Base-by-base conservation (phyloP, 2,797 vertebrate species). In the Chiropotes sagulatus region DNA sequence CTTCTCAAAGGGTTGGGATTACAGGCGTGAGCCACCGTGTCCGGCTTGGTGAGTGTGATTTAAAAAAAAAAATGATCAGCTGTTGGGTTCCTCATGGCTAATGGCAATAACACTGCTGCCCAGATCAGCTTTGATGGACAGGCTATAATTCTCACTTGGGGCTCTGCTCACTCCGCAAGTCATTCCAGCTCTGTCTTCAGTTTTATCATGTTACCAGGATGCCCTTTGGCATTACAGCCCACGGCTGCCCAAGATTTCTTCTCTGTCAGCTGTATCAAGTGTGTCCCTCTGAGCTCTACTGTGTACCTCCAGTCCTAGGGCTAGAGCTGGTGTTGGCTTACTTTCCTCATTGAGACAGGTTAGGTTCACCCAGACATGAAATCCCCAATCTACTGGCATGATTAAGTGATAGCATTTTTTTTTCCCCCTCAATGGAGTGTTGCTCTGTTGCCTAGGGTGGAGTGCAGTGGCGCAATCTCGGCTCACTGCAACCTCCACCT, bases 361-460 rank as follows among this genome's bases (percentile, higher is more conserved):
- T 79, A 79, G 64, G 24, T n/a, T 95, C 19, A 22, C 75, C 54
- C n/a, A 73, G 50, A 76, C 88, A 5, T 93, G 88, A 90, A 54
- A 22, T 54, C 48, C 64, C 50, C 2, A 44, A 17, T 81, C 70
- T 86, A 48, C 48, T 82, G 78, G 95, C 54, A 4, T 72, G 92
- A 88, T 93, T 94, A 92, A 83, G 73, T 79, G 67, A 84, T 88
- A 81, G 73, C 76, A 97, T 41, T 97, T 91, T 91, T 95, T 61
- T 61, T 64, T 30, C 2, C 0, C 7, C 7, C 20, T 54, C 52
- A 54, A 54, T 54, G 30, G 7, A 33, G 61, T 67, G 30, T n/a
- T 67, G n/a, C 61, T 33, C 30, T 17, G 15, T n/a, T 17, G 33
- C 33, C 61, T 9, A 17, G 33, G 15, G 30, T 64, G 14, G 30